These are phyloP conservation scores for Mycetomoellerius zeteki DNA, from an alignment of 1,140 invertebrate genomes.

Conservation along the genomic window DNA sequence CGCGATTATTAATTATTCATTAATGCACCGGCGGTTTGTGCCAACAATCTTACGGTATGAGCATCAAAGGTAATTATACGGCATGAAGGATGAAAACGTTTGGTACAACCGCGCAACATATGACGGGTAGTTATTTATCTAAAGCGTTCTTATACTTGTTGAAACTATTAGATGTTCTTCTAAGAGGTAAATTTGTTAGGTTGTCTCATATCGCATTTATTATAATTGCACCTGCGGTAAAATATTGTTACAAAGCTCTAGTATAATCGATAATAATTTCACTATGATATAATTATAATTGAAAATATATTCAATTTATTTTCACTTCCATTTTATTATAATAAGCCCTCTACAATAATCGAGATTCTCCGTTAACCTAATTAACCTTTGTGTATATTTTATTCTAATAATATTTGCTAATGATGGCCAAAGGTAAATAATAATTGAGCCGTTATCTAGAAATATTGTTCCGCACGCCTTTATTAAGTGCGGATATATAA, in stretches of 20 bases:
- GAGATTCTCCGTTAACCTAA: background rate
- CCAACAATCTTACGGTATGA: conserved; percentile 7
- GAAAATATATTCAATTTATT: background rate
- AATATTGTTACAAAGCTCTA: background rate
- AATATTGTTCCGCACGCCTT: background rate
- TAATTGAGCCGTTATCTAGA: background rate
- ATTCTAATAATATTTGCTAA: background rate
- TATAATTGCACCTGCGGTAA: background rate
- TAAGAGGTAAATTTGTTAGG: background rate
- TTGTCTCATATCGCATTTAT: background rate
- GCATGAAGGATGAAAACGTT: conserved; percentile 39
- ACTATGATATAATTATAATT: background rate
- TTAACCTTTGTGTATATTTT: background rate
- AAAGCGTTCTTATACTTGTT: background rate
- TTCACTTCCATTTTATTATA: background rate
- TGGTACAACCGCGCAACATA: conserved; percentile 11
- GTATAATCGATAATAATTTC: background rate
- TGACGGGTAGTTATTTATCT: background rate
- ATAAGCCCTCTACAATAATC: background rate
- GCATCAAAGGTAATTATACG: conserved; percentile 27
- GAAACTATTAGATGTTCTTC: background rate
- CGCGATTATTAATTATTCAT: conserved; percentile 60
- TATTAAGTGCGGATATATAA: background rate
- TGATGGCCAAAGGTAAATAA: background rate
- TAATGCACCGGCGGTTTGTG: background rate